Evolutionary conservation across 2,888 invertebrate genomes (phyloP).

Genomic region (Elegia similella): DNA sequence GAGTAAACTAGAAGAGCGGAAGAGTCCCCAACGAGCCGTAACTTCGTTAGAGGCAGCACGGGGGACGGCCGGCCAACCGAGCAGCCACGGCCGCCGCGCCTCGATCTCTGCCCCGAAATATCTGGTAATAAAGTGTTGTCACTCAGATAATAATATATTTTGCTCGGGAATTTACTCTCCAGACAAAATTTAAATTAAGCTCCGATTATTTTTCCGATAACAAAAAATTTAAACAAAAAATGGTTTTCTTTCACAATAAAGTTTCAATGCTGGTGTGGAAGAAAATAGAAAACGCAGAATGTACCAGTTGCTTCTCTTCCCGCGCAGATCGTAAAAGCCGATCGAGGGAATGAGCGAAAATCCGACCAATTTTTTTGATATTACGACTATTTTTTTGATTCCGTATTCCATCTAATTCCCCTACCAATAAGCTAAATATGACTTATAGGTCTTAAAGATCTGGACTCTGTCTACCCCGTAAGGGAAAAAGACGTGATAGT

Average conservation of each 20-base stretch:
- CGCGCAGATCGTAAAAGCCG: too few relatives aligned
- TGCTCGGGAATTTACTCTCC: slow-evolving; percentile 11
- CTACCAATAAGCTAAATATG: too few relatives aligned
- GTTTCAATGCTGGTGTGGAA: not conserved
- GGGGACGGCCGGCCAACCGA: not conserved
- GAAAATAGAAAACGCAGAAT: too few relatives aligned
- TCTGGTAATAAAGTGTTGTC: slow-evolving; percentile 39
- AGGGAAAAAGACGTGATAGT: too few relatives aligned
- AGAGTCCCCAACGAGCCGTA: slow-evolving; percentile 51
- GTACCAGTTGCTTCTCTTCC: too few relatives aligned
- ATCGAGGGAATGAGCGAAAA: too few relatives aligned
- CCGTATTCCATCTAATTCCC: too few relatives aligned
- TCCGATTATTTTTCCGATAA: slow-evolving; percentile 3
- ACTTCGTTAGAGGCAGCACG: slow-evolving; percentile 50
- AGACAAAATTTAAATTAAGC: slow-evolving; percentile 7
- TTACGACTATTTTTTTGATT: too few relatives aligned
- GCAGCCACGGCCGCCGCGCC: not conserved
- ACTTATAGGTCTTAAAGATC: too few relatives aligned
- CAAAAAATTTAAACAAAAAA: not conserved
- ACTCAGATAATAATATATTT: slow-evolving; percentile 35
- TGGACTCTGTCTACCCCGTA: too few relatives aligned
- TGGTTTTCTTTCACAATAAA: not conserved
- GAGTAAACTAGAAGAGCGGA: slow-evolving; percentile 45
- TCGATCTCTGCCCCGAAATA: slow-evolving; percentile 32
- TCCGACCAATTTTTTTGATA: too few relatives aligned